Evolutionary conservation across 2,113 vertebrate species (phyloP).

Genomic region (Catharus bicknelli): DNA sequence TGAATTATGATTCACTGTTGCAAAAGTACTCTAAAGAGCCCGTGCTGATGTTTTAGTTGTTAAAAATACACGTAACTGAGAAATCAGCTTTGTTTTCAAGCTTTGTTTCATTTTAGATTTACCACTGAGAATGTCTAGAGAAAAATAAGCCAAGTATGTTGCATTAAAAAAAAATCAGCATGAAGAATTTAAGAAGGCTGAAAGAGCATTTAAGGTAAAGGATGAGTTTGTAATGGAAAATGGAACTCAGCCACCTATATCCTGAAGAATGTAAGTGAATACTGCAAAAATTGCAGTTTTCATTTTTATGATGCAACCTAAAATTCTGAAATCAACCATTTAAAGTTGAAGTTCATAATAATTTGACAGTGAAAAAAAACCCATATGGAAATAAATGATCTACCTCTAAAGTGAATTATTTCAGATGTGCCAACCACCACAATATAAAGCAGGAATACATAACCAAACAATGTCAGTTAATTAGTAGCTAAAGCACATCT

Average conservation of each 20-base stretch:
- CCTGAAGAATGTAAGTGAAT: not conserved
- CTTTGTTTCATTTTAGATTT: not conserved
- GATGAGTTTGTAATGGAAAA: constrained; percentile 50
- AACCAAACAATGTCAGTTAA: constrained; percentile 78
- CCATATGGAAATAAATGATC: not conserved
- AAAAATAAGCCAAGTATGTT: not conserved
- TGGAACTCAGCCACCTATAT: not conserved
- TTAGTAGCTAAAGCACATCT: constrained; percentile 83
- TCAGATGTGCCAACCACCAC: constrained; percentile 83
- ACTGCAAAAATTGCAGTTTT: not conserved
- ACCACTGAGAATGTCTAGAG: not conserved
- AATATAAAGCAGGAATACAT: constrained; percentile 74
- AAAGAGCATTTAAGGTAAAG: not conserved
- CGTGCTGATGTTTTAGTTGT: not conserved
- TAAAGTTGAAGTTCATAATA: not conserved
- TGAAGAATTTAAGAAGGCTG: not conserved
- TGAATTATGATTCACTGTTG: not conserved
- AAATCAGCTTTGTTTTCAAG: not conserved
- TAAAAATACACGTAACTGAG: not conserved
- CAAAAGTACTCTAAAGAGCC: not conserved
- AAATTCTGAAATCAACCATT: not conserved
- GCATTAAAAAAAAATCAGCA: not conserved
- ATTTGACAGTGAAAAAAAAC: constrained; percentile 27
- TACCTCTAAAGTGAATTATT: constrained; percentile 14
- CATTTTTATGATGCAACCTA: not conserved